Evolutionary conservation across 1,140 invertebrate genomes (phyloP).

Genomic region (Helicoverpa zea): DNA sequence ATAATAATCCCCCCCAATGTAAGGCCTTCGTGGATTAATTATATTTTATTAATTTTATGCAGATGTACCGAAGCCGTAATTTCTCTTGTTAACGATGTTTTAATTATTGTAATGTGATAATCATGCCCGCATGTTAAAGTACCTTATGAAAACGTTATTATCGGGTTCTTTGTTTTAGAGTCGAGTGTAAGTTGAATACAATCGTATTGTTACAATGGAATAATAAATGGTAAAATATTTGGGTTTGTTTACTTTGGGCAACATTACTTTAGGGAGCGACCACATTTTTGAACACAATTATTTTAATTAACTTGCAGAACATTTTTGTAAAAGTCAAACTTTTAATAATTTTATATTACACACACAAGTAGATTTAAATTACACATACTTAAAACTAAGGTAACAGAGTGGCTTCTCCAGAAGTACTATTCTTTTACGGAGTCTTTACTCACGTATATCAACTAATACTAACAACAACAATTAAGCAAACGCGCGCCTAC

Average conservation of each 20-base stretch:
- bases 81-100: conserved; percentile 33
- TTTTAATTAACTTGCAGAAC: too few species aligned
- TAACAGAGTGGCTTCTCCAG: too few species aligned
- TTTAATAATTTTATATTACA: too few species aligned
- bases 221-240: background rate
- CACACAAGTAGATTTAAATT: too few species aligned
- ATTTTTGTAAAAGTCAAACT: too few species aligned
- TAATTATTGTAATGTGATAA: conserved; percentile 34
- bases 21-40: conserved; percentile 29
- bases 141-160: conserved; percentile 10
- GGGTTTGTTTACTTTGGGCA: background rate
- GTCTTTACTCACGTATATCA: too few species aligned
- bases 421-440: too few species aligned
- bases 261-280: background rate
- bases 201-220: background rate
- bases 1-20: conserved; percentile 39
- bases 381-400: too few species aligned
- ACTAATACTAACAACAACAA: too few species aligned
- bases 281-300: too few species aligned
- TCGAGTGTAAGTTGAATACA: background rate
- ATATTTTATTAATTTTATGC: conserved; percentile 51
- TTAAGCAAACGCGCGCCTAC: too few species aligned
- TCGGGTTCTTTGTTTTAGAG: background rate
- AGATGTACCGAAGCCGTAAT: conserved; percentile 35
- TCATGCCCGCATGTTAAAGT: conserved; percentile 23